Base-by-base conservation (phyloP, 92 coral and sea anemone species). In the Chrysogorgia sp. region DNA sequence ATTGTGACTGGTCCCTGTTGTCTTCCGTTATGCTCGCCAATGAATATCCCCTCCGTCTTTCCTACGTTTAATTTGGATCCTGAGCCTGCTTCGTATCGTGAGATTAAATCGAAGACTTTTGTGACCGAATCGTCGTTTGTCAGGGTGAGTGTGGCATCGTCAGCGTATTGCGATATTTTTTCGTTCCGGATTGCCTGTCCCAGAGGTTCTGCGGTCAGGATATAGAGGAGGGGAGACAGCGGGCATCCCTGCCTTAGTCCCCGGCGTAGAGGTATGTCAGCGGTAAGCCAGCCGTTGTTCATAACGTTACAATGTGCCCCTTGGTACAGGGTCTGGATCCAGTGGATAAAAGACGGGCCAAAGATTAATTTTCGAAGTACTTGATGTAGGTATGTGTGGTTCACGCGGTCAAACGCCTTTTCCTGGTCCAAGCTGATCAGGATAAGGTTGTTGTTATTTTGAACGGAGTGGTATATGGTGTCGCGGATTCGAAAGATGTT, bases 211-310 rank as follows among this genome's bases (percentile, higher is more conserved):
- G 61, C 61, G 47, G 29, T 21, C 0, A 72, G n/a, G 5, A 30
- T 22, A 15, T 50, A 72, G 8, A 72, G 45, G 9, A 72, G 66
- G 13, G 79, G 79, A 6, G 79, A 72, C 40, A 72, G 22, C 10
- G 79, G 79, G 34, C 79, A 72, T 12, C 79, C 79, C 41, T 72
- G 79, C 2, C 79, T 8, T 26, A 72, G 64, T 14, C 79, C 85
- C 5, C 55, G 23, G 3, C 31, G 41, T 0, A 81, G 71, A 3
- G 0, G 1, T 21, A 81, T 12, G 0, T 37, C 0, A 12, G 40
- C 58, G 0, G 85, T 57, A 2, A 70, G 63, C 35, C 45, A 60
- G 29, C 74, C 80, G 21, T 81, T 81, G 13, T 59, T 59, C 0
- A 60, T 30, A 0, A 81, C 35, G 1, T 24, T 0, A 6, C 63